phyloP scores from a whole-genome alignment of 2,113 vertebrate genomes.

The Corydoras sp. region DNA sequence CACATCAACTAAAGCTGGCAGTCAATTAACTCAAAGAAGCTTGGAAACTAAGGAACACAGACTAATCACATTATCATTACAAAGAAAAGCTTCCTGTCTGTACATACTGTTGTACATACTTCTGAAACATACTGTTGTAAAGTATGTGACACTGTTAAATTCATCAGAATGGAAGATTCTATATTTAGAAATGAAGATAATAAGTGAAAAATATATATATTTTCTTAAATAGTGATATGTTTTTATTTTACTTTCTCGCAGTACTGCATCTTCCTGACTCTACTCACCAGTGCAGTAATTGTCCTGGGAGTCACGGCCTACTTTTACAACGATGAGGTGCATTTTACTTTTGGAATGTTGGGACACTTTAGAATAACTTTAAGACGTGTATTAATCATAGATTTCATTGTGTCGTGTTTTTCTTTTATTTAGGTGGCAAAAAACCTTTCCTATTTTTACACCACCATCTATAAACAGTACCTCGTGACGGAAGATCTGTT shows the following conservation, averaged over 20 bases:
- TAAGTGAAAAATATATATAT: no score
- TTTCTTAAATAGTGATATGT: no score
- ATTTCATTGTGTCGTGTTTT: background rate
- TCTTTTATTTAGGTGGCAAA: constrained; percentile 8
- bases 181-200: no score
- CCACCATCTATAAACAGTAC: constrained; percentile 18
- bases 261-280: constrained; percentile 10
- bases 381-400: no score
- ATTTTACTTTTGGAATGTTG: background rate
- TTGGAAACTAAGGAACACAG: no score
- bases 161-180: background rate
- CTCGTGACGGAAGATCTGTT: background rate
- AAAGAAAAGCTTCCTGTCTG: background rate
- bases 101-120: no score
- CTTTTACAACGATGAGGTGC: background rate
- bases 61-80: background rate
- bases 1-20: no score
- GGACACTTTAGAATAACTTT: background rate
- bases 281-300: background rate
- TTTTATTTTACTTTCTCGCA: background rate
- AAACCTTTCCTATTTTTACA: constrained; percentile 12
- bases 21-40: no score
- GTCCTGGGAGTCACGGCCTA: constrained; percentile 21
- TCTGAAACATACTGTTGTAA: background rate
- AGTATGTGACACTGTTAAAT: background rate